phyloP scores from a whole-genome alignment of 2,113 vertebrate genomes.

The Tenrec ecaudatus region DNA sequence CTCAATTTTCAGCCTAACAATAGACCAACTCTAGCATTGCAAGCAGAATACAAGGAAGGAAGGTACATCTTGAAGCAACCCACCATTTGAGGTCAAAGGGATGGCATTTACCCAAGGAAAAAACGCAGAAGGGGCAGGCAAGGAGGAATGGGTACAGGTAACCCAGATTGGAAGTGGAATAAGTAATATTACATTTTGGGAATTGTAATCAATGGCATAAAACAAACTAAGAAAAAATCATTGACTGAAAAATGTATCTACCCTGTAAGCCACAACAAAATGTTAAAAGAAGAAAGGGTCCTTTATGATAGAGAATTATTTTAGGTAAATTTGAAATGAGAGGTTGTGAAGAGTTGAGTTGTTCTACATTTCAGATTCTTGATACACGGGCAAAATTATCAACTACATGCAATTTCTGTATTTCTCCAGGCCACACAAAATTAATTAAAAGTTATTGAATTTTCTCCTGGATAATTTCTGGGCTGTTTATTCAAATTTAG shows the following conservation, averaged over 20 bases:
- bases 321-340: slow-evolving; percentile 18
- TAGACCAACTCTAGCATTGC: too few relatives aligned
- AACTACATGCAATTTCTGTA: slow-evolving; percentile 25
- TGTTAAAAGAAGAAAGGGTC: background rate
- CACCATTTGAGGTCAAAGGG: too few relatives aligned
- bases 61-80: too few relatives aligned
- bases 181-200: too few relatives aligned
- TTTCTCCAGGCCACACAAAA: slow-evolving; percentile 60
- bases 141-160: too few relatives aligned
- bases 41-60: too few relatives aligned
- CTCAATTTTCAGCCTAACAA: too few relatives aligned
- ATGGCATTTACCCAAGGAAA: too few relatives aligned
- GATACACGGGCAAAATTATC: background rate
- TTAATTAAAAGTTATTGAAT: slow-evolving; percentile 69
- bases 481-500: slow-evolving; percentile 50
- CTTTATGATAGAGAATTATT: background rate
- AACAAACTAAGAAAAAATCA: background rate
- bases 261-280: background rate
- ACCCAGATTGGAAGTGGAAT: too few relatives aligned
- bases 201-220: background rate
- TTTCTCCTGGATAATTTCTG: slow-evolving; percentile 64
- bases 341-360: background rate
- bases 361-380: background rate
- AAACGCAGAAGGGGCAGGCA: too few relatives aligned
- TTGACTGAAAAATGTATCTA: background rate